These are phyloP conservation scores for Tenualosa thibaudeaui DNA, from an alignment of 2,797 vertebrate genomes.

Conservation along the genomic window DNA sequence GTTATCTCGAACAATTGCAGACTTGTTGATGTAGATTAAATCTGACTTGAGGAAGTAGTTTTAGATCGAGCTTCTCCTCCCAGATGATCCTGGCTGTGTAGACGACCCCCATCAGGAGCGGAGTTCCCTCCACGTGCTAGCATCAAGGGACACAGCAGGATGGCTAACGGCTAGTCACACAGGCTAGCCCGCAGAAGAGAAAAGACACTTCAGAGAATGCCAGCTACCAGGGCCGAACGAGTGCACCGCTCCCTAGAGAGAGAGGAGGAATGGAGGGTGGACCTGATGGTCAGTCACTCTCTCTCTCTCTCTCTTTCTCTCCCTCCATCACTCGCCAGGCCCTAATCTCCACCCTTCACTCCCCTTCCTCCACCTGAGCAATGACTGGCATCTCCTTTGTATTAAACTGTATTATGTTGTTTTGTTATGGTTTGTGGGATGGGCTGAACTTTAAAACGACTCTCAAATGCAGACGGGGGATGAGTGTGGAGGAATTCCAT, in stretches of 20 bases:
- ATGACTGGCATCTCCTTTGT: not conserved
- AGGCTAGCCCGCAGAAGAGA: not conserved
- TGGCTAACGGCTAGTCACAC: not conserved
- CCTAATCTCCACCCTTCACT: not conserved
- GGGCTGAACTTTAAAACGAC: not conserved
- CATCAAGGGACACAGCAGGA: not conserved
- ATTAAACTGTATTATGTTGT: not conserved
- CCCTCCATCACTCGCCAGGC: not conserved
- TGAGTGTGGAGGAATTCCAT: not conserved
- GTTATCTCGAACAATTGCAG: slow-evolving; percentile 1
- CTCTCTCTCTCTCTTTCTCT: not conserved
- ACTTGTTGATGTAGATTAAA: slow-evolving; percentile 3
- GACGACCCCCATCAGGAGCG: not conserved
- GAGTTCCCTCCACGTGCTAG: not conserved
- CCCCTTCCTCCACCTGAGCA: not conserved
- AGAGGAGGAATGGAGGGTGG: not conserved
- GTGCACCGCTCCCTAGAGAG: not conserved
- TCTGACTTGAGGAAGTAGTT: slow-evolving; percentile 9
- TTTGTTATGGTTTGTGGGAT: not conserved
- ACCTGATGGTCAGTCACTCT: not conserved
- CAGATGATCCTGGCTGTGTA: not conserved
- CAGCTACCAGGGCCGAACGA: not conserved
- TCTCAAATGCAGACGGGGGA: not conserved
- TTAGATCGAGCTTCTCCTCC: slow-evolving; percentile 5
- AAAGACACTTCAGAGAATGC: not conserved